Evolutionary conservation across 2,797 vertebrate genomes (phyloP).

Genomic region (Pangasius mekongensis): DNA sequence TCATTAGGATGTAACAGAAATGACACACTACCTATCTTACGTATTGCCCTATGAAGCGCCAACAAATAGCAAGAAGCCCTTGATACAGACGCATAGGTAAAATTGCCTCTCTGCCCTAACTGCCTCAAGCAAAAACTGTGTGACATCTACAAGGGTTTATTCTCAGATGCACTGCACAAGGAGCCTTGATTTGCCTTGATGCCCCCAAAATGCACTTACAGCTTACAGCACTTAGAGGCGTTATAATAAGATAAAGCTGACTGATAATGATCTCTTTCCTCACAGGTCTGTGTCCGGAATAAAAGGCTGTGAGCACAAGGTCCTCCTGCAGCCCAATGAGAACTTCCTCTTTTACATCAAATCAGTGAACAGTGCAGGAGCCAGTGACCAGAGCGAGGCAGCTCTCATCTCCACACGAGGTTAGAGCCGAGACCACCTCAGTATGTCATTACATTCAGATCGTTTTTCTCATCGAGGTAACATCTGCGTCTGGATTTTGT

Average conservation of each 20-base stretch:
- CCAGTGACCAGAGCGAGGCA: slow-evolving; percentile 94
- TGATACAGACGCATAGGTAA: background rate
- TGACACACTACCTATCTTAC: background rate
- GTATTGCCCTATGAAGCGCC: background rate
- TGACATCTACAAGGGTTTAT: background rate
- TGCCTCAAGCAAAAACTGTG: background rate
- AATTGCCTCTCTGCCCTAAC: background rate
- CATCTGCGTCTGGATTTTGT: background rate
- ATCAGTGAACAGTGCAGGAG: slow-evolving; percentile 86
- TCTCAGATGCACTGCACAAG: slow-evolving; percentile 7
- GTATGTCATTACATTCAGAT: background rate
- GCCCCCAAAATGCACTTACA: background rate
- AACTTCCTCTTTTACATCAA: slow-evolving; percentile 96
- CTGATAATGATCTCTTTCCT: slow-evolving; percentile 19
- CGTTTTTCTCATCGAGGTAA: background rate
- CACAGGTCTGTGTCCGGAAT: slow-evolving; percentile 89
- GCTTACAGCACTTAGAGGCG: slow-evolving; percentile 1
- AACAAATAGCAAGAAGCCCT: background rate
- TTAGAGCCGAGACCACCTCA: slow-evolving; percentile 58
- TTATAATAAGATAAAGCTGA: slow-evolving; percentile 15
- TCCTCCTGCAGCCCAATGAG: slow-evolving; percentile 88
- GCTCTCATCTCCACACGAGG: slow-evolving; percentile 95
- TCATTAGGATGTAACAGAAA: background rate
- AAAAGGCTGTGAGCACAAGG: slow-evolving; percentile 80
- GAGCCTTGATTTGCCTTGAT: slow-evolving; percentile 10